Conservation (phyloP, 1,140 invertebrate genomes). For the Diorhabda sublineata region DNA sequence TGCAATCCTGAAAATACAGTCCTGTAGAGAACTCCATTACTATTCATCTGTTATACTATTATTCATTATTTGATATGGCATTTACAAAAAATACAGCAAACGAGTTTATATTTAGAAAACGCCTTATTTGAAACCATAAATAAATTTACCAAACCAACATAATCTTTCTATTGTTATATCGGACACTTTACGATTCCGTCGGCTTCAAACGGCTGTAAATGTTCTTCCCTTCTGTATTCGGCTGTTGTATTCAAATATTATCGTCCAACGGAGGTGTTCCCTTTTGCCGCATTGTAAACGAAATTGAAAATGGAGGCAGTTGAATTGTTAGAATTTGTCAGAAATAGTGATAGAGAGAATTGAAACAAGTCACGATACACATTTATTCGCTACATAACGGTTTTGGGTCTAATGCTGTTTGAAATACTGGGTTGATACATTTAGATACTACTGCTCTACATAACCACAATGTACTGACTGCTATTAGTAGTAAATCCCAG, state of each 20-base stretch:
- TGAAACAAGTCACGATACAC: not conserved
- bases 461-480: not conserved
- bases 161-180: constrained; percentile 35
- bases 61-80: too few relatives aligned
- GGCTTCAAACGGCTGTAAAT: constrained; percentile 19
- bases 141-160: constrained; percentile 28
- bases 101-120: not conserved
- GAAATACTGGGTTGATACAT: not conserved
- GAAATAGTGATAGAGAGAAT: constrained; percentile 2
- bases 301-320: constrained; percentile 17
- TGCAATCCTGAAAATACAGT: too few relatives aligned
- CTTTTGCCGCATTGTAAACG: constrained; percentile 17
- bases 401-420: constrained; percentile 1
- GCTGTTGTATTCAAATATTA: constrained; percentile 14
- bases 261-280: constrained; percentile 11
- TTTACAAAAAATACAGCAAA: too few relatives aligned
- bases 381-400: not conserved
- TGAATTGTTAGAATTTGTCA: constrained; percentile 2
- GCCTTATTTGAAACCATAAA: constrained; percentile 30
- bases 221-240: constrained; percentile 11
- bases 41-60: too few relatives aligned
- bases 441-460: not conserved
- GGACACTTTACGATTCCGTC: constrained; percentile 28
- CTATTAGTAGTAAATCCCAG: too few relatives aligned
- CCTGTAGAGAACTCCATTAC: too few relatives aligned